Evolutionary conservation across 2,797 vertebrate genomes (phyloP).

Genomic region (Sebastes elongatus): DNA sequence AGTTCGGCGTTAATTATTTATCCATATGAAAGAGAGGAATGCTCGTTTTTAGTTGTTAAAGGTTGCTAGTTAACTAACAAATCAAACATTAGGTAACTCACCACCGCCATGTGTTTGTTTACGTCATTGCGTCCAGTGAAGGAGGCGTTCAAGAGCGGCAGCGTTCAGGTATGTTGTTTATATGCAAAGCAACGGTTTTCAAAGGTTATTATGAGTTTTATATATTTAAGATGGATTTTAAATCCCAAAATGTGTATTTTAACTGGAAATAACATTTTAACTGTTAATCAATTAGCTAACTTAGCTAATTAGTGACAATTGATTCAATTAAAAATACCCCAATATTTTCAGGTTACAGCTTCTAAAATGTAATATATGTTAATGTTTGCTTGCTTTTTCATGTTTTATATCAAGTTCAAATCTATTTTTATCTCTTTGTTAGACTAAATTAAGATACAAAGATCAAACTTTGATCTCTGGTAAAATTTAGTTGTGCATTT

Average conservation of each 20-base stretch:
- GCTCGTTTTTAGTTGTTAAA: not conserved
- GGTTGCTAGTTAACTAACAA: not conserved
- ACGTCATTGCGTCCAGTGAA: no score
- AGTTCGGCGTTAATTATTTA: not conserved
- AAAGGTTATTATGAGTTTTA: not conserved
- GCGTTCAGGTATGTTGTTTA: not conserved
- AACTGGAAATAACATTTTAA: no score
- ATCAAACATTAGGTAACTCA: not conserved
- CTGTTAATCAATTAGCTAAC: no score
- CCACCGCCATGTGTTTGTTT: not conserved
- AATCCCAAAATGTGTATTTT: not conserved
- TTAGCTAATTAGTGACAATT: no score
- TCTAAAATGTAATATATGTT: not conserved
- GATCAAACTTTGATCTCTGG: not conserved
- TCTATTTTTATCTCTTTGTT: not conserved
- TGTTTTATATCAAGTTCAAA: not conserved
- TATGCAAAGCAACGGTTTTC: not conserved
- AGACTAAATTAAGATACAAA: not conserved
- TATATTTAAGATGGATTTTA: not conserved
- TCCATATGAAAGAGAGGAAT: no score
- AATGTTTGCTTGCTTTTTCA: not conserved
- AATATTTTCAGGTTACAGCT: not conserved
- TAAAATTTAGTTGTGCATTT: no score
- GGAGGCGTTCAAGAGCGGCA: conserved; percentile 47
- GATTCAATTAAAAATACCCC: not conserved